Base-by-base conservation (phyloP, 2,888 invertebrate genomes). In the Plebejus anna region DNA sequence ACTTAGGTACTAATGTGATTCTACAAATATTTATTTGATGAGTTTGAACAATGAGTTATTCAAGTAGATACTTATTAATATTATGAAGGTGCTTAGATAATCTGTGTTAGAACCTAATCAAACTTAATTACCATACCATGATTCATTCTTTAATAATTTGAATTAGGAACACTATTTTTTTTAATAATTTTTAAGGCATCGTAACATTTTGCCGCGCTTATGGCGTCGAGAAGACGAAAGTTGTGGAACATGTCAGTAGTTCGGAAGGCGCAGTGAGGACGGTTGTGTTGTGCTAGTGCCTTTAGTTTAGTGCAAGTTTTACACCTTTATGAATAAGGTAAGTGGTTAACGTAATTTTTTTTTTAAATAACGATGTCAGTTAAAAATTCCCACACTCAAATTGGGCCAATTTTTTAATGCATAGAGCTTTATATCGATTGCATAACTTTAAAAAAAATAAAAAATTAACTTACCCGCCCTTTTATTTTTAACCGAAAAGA, bases 231-330 rank as follows among this genome's bases (percentile, higher is more conserved):
- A 66, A 66, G 66, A 66, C 32, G 66, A 66, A 66, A 66, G 66
- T 66, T 66, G 32, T 66, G 66, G 36, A 66, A 66, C 66, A 66
- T 36, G 66, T 36, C 66, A 66, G 66, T 66, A 66, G 66, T 66
- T 66, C 32, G 13, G 66, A 66, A 36, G 66, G 32, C 66, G 66
- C 32, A 22, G 66, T 32, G 32, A 32, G 66, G 66, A 66, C 66
- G 66, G 66, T 66, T 36, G 66, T 66, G 66, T 59, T 66, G 66
- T 61, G 28, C 59, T 59, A 59, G 61, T 66, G 66, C 32, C 9
- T 32, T 36, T 13, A 66, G 66, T 66, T 32, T 66, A 32, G 32
- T 32, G 32, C 66, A 36, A 66, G 66, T 66, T 66, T 66, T 32
- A 32, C 66, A 66, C 13, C 13, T 13, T 13, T 66, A 32, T 66